Conservation (phyloP, 1,140 invertebrate genomes). For the Drosophila jambulina region DNA sequence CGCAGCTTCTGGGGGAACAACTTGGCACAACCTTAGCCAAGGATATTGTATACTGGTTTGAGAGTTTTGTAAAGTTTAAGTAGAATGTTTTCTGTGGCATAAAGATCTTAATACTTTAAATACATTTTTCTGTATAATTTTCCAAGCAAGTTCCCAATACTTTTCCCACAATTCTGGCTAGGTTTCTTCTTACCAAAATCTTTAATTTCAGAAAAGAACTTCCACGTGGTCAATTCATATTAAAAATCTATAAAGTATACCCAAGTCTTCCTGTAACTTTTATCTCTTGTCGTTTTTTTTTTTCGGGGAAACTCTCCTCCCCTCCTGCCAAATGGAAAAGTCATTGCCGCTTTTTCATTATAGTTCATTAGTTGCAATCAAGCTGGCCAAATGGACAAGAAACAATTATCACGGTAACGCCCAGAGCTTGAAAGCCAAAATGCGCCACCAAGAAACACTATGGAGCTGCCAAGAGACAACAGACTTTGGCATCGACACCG, state of each 20-base stretch:
- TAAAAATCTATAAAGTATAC: slow-evolving; percentile 9
- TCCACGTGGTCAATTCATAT: not conserved
- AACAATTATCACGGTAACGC: slow-evolving; percentile 80
- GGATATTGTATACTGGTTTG: slow-evolving; percentile 17
- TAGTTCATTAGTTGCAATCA: slow-evolving; percentile 81
- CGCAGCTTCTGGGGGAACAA: slow-evolving; percentile 32
- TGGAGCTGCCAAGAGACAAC: slow-evolving; percentile 9
- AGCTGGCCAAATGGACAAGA: slow-evolving; percentile 78
- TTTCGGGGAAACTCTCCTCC: not conserved
- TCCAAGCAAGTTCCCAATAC: not conserved
- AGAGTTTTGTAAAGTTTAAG: slow-evolving; percentile 2
- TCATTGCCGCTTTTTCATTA: slow-evolving; percentile 70
- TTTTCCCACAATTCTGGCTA: not conserved
- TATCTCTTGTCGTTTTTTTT: not conserved
- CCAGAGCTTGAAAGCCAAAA: slow-evolving; percentile 40
- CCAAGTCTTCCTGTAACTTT: slow-evolving; percentile 12
- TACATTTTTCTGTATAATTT: not conserved
- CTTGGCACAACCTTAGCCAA: not conserved
- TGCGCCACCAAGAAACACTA: slow-evolving; percentile 29
- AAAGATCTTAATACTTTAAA: not conserved
- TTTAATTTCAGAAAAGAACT: not conserved
- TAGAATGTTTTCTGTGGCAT: not conserved
- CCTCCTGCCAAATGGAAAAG: slow-evolving; percentile 30
- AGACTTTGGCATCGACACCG: slow-evolving; percentile 34
- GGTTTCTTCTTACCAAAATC: not conserved